These are phyloP conservation scores for Colossoma macropomum DNA, from an alignment of 2,113 vertebrate genomes.

Conservation along the genomic window DNA sequence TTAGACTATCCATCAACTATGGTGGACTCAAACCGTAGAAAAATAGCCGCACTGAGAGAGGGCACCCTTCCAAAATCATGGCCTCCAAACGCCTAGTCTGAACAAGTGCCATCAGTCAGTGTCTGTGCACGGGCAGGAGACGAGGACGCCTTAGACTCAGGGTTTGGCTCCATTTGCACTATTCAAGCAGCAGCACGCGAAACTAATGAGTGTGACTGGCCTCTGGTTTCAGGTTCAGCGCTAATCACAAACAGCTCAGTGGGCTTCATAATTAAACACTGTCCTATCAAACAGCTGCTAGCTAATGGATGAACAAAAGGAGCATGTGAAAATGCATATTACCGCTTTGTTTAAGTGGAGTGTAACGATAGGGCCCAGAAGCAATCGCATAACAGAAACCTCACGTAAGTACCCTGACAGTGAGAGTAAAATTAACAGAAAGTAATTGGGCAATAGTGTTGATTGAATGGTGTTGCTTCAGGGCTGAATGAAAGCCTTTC, in stretches of 20 bases:
- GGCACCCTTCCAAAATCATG: not conserved
- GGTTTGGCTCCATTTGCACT: conserved; percentile 43
- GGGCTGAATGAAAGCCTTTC: not conserved
- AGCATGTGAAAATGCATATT: conserved; percentile 23
- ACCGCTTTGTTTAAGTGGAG: conserved; percentile 20
- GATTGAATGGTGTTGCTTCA: not conserved
- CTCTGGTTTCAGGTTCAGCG: conserved; percentile 45
- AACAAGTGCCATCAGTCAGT: conserved; percentile 30
- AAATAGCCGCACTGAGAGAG: not conserved
- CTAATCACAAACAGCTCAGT: conserved; percentile 45
- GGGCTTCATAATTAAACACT: conserved; percentile 53
- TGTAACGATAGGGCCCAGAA: not conserved
- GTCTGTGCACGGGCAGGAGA: not conserved
- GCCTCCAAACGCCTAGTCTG: not conserved
- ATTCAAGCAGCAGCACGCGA: conserved; percentile 50
- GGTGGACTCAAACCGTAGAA: not conserved
- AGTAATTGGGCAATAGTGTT: not conserved
- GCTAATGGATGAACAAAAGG: conserved; percentile 31
- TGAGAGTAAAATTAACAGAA: not conserved
- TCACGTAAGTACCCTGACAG: not conserved
- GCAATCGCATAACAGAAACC: not conserved
- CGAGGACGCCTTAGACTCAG: conserved; percentile 10
- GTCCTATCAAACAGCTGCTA: conserved; percentile 41
- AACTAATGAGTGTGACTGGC: conserved; percentile 54
- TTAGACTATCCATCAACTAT: not conserved